A percentile compares a stretch with the other conserved stretches of the same genome.
phyloP scores from a whole-genome alignment of 2,797 vertebrate species.

The Manis crassicaudata region DNA sequence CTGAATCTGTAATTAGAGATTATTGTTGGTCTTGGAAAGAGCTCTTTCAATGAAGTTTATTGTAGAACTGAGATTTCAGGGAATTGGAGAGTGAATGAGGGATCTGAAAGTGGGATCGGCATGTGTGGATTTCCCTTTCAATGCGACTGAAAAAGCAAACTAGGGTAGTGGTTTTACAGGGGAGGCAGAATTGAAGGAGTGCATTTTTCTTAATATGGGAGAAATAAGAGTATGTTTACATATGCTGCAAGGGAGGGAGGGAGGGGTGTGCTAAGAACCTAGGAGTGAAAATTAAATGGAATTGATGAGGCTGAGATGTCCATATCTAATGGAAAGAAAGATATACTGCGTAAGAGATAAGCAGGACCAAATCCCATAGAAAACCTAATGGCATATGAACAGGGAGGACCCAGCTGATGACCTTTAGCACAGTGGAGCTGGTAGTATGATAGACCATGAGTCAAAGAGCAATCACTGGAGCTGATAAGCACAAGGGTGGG shows the following conservation, averaged over 20 bases:
- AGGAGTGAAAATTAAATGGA: background rate
- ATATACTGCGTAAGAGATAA: background rate
- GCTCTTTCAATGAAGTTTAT: background rate
- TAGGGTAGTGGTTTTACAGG: background rate
- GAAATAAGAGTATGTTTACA: background rate
- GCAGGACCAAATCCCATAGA: background rate
- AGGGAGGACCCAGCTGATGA: background rate
- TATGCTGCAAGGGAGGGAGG: background rate
- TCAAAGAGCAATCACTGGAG: background rate
- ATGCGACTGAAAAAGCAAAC: background rate
- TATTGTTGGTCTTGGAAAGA: background rate
- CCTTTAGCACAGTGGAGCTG: background rate
- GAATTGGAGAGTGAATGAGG: background rate
- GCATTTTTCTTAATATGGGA: background rate
- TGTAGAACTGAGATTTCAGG: background rate
- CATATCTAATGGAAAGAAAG: background rate
- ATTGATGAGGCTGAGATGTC: background rate
- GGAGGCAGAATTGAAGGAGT: background rate
- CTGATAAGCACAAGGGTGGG: background rate
- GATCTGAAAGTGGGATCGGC: background rate
- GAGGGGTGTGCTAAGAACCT: background rate
- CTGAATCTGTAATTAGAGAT: constrained; percentile 29
- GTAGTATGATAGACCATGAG: background rate
- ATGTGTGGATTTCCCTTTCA: background rate
- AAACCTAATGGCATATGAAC: background rate